Base-by-base conservation (phyloP, 2,797 vertebrate species). In the Molossus molossus region DNA sequence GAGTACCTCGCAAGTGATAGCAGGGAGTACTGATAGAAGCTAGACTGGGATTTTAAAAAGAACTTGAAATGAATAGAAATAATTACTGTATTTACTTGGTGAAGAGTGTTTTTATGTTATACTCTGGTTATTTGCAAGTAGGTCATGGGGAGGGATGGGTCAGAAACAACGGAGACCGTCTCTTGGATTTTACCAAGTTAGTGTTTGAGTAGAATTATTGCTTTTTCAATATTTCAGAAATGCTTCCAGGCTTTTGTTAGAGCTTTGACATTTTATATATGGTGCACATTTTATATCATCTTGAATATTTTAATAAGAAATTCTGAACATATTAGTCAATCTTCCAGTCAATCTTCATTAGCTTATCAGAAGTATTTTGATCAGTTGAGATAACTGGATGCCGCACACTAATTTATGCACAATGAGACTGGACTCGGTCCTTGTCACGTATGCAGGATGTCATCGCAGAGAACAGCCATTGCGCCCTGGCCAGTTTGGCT, bases 61-160 rank as follows among this genome's bases (percentile, higher is more conserved):
- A 87, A 72, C 20, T 79, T 53, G 50, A 72, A 57, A 77, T 67
- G 27, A 89, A 48, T 73, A 73, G 84, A 79, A 90, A 86, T 87
- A 25, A 73, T 87, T 29, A 9, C 53, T 77, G 0, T 53, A 4
- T 90, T 83, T 94, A 60, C 37, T 95, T 50, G 70, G 60, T 21
- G 20, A 40, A 6, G 67, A 37, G 17, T 53, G 3, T 58, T 76
- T 89, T 69, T 62, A 12, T 60, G 40, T 62, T 87, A 23, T 53
- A 64, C 9, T n/a, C 29, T 77, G 40, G n/a, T 73, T 60, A 48
- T 75, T 55, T 91, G 58, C 53, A 94, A n/a, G n/a, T n/a, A 76
- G 40, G 37, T 5, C 73, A 86, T 23, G n/a, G 62, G n/a, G 5
- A 20, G 23, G 1, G 4, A 40, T 25, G 64, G 85, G 17, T 67